Percentiles rank a stretch among this genome's conserved stretches.
phyloP scores from a whole-genome alignment of 2,113 vertebrate species.

The Tympanuchus pallidicinctus region DNA sequence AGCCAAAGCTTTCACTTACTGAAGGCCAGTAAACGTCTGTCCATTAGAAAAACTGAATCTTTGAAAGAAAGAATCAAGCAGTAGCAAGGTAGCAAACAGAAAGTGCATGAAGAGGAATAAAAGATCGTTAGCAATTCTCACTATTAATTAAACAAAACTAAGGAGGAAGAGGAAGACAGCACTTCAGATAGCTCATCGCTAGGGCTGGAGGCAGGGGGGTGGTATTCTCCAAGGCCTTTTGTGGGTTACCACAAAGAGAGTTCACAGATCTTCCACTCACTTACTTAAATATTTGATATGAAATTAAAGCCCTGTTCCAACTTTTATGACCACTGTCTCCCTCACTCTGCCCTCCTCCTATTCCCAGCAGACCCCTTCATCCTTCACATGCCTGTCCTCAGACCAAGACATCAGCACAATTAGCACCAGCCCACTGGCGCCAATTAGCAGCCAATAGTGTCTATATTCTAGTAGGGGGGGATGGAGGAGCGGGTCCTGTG shows the following conservation, averaged over 20 bases:
- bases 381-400: constrained; percentile 71
- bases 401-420: constrained; percentile 86
- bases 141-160: constrained; percentile 80
- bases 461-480: constrained; percentile 77
- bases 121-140: constrained; percentile 69
- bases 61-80: background rate
- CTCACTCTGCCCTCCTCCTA: constrained; percentile 59
- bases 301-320: constrained; percentile 79
- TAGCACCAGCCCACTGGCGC: constrained; percentile 98
- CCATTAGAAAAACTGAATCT: background rate
- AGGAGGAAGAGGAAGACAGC: constrained; percentile 35
- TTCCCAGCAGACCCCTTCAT: constrained; percentile 76
- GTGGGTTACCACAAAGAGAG: constrained; percentile 78
- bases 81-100: background rate
- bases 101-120: background rate
- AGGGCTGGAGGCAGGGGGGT: background rate
- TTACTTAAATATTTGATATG: constrained; percentile 84
- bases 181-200: constrained; percentile 34
- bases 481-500: constrained; percentile 70
- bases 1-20: background rate
- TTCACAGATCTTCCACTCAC: constrained; percentile 63
- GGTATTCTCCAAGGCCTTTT: constrained; percentile 68
- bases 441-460: constrained; percentile 99
- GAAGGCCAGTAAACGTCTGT: background rate
- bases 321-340: constrained; percentile 74